Base-by-base conservation (phyloP, 1,140 invertebrate genomes). In the Lasioglossum baleicum region DNA sequence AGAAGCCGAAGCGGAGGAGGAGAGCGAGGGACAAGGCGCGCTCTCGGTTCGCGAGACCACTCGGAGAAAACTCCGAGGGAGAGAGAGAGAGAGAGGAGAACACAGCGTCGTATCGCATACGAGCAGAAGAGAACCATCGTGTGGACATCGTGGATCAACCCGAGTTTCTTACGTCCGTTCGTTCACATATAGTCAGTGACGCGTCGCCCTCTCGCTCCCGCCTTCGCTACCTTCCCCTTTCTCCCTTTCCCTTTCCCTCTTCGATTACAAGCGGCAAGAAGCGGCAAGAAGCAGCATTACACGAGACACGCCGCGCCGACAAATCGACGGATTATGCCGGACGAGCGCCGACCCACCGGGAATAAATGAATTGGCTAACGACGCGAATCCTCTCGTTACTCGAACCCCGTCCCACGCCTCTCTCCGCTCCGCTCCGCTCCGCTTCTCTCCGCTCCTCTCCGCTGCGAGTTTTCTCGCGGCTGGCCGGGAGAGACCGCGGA, bases 211-310 rank as follows among this genome's bases (percentile, higher is more conserved):
- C 84, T 83, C 85, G 69, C 79, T 70, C 65, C 75, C 66, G 48
- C 67, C 81, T 78, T 17, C 20, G 20, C 64, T n/a, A n/a, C n/a
- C n/a, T n/a, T n/a, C 17, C 13, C 66, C 82, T 65, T 63, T 85
- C 81, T 84, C 83, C 82, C 86, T 84, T 82, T 67, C 83, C 74
- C 78, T 82, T 84, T 82, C 60, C 63, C 67, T 70, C 75, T 85
- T 90, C 91, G 90, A 91, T 92, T 91, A 92, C 90, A 91, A 91
- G 75, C 84, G 72, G 75, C 89, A 92, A 92, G 89, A 92, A 92
- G 77, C 67, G 72, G 63, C 89, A 92, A 91, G 90, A 92, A 92
- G 79, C 73, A 67, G 70, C 88, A 90, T 91, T 91, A 92, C 91
- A 92, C 87, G 89, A 84, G 86, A 90, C 91, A 89, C 89, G 88